A percentile compares a stretch with the other conserved stretches of the same genome.
These are phyloP conservation scores for Malurus leucopterus DNA, from an alignment of 2,797 vertebrate genomes.

Conservation along the genomic window DNA sequence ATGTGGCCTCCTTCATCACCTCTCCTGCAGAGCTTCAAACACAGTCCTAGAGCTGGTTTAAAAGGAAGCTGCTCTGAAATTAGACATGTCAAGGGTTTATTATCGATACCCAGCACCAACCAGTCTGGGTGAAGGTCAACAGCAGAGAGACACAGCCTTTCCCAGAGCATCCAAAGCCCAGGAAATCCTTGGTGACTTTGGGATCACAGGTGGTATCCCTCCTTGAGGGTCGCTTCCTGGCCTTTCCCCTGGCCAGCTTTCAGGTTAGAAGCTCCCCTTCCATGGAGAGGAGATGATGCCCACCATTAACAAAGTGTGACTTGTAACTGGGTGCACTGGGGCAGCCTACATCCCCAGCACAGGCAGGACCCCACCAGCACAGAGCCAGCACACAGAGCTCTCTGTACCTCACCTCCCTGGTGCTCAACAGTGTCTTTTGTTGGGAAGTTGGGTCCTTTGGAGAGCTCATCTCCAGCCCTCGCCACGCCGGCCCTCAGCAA, in stretches of 20 bases:
- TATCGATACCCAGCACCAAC: accelerated
- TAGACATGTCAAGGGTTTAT: neutral
- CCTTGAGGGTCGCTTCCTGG: neutral
- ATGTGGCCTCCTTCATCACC: neutral
- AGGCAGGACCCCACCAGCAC: neutral
- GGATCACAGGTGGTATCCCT: neutral
- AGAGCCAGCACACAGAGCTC: neutral
- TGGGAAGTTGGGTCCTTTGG: neutral
- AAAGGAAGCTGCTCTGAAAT: neutral
- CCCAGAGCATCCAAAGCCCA: neutral
- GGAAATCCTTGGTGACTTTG: neutral
- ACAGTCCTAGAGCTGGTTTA: neutral
- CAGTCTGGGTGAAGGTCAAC: neutral
- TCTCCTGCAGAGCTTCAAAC: neutral
- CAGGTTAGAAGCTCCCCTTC: neutral
- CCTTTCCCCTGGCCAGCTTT: neutral
- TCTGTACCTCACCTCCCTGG: neutral
- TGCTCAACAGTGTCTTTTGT: neutral
- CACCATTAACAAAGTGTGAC: neutral
- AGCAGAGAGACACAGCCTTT: neutral
- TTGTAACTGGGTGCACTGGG: neutral
- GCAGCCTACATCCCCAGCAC: neutral
- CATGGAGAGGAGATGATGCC: neutral
- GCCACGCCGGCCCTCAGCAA: neutral
- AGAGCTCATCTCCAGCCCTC: neutral